Conservation (phyloP, 2,113 vertebrate genomes). For the Chitala chitala region DNA sequence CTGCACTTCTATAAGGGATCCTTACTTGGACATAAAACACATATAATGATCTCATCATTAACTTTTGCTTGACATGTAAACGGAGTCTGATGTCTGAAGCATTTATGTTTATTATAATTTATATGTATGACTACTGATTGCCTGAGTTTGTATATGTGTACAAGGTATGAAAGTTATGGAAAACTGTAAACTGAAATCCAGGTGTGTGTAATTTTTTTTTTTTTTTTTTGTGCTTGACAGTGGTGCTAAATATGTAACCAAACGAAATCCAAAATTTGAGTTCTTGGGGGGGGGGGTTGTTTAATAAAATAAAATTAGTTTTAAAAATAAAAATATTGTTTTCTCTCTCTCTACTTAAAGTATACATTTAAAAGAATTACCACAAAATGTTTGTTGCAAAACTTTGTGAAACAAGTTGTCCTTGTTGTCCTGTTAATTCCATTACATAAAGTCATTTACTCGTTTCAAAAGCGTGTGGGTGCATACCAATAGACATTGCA, state of each 20-base stretch:
- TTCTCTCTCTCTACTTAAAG: background rate
- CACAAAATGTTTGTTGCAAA: background rate
- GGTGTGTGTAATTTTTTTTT: conserved; percentile 37
- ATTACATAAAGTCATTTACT: background rate
- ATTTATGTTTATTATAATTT: conserved; percentile 61
- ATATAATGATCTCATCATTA: background rate
- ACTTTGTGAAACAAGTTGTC: too few relatives aligned
- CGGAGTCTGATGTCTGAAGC: conserved; percentile 29
- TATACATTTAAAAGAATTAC: background rate
- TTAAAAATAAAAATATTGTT: conserved; percentile 7
- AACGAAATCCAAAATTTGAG: conserved; percentile 41
- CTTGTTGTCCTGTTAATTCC: too few relatives aligned
- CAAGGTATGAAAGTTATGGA: conserved; percentile 25
- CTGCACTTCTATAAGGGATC: background rate
- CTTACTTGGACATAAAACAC: background rate
- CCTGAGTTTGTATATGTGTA: conserved; percentile 54
- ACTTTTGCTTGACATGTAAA: background rate
- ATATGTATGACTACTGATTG: conserved; percentile 70
- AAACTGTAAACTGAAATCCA: background rate
- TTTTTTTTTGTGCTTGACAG: conserved; percentile 55
- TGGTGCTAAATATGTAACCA: conserved; percentile 69
- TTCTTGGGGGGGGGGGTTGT: too few relatives aligned
- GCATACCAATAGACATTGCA: too few relatives aligned
- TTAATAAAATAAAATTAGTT: conserved; percentile 58
- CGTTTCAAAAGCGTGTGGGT: too few relatives aligned